phyloP scores from a whole-genome alignment of 2,113 vertebrate species.

The Eira barbara region DNA sequence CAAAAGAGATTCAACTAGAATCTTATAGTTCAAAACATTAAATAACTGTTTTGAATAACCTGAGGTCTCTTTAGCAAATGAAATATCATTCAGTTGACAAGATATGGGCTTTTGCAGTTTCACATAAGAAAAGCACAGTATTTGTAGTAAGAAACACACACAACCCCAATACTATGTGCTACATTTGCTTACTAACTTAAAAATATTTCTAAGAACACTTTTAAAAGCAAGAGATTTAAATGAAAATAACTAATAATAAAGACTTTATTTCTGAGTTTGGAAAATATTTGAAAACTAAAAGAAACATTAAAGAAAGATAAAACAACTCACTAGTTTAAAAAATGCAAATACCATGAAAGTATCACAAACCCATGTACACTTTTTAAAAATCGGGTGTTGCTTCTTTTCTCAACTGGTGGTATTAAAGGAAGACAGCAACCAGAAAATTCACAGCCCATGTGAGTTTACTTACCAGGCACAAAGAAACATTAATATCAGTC shows the following conservation, averaged over 20 bases:
- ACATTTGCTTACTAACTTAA: constrained; percentile 1
- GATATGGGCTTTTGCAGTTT: background rate
- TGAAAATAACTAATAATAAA: background rate
- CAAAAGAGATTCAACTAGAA: background rate
- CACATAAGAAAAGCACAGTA: background rate
- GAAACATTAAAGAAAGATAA: constrained; percentile 28
- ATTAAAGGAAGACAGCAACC: background rate
- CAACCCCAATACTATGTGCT: background rate
- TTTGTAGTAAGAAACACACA: background rate
- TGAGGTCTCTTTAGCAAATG: constrained; percentile 27
- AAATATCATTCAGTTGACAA: background rate
- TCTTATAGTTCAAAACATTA: background rate
- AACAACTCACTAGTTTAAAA: constrained; percentile 18
- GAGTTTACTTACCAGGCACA: background rate
- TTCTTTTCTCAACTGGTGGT: background rate
- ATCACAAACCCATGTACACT: background rate
- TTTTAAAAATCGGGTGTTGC: background rate
- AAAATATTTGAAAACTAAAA: constrained; percentile 25
- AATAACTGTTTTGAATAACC: constrained; percentile 20
- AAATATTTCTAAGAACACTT: constrained; percentile 47
- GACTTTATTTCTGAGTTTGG: constrained; percentile 47
- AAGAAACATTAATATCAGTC: constrained; percentile 19
- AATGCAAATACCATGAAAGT: background rate
- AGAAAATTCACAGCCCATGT: background rate
- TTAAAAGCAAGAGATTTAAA: background rate